Evolutionary conservation across 2,888 invertebrate species (phyloP), one percentile per base, ranked within the genome.

Genomic region (Ophioninae sp.): DNA sequence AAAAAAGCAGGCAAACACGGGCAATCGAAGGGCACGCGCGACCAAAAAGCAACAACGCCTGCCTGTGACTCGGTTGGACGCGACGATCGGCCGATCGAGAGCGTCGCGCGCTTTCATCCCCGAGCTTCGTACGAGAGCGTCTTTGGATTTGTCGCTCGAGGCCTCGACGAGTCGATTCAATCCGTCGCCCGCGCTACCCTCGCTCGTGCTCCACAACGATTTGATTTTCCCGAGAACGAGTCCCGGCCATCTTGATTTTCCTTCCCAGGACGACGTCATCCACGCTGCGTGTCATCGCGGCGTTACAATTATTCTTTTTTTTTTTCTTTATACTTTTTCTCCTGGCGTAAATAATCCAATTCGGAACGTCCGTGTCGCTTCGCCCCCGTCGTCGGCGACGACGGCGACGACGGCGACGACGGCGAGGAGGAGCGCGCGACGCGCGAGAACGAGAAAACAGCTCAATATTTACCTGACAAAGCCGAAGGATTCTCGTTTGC

Each of bases 191-290:
- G 96, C 95, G 86, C 96, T 95, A 85, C 95, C 95, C 74, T 96
- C 95, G 91, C 96, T 96, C 87, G 96, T 95, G 88, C 95, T 96
- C 97, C 97, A 97, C 85, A 98, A 94, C 67, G 97, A 97, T 91
- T 97, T 96, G 93, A 98, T 97, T 94, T 97, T 97, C 92, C 97
- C 97, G 93, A 97, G 95, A 90, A 97, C 96, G 91, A 96, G 93
- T 88, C 96, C 96, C 85, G 96, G 96, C 96, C 96, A 96, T 88
- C 94, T 94, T 82, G 94, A 93, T 87, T 92, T 93, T 85, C 94
- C 93, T 88, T 94, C 94, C 86, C 94, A 94, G 59, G 93, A 93
- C 74, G 93, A 91, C 77, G 92, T 92, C 91, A 93, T 93, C 91
- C 93, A 93, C 70, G 93, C 94, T 89, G 81, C 41, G 39, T 75